phyloP scores from a whole-genome alignment of 2,888 invertebrate genomes.

The Melangyna quadrimaculata region DNA sequence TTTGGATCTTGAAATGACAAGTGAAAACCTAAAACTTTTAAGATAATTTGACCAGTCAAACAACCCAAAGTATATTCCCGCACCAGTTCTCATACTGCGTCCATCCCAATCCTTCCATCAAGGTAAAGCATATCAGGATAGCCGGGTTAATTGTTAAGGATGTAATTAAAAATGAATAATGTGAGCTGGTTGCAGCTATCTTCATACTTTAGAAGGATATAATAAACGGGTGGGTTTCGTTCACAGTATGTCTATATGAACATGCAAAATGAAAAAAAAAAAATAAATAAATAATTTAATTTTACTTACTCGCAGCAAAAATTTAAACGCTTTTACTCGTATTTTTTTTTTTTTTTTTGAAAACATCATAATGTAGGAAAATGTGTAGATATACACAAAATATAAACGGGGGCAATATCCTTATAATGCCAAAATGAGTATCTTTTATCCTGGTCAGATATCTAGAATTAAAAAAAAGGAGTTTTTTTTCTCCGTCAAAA shows the following conservation, averaged over 20 bases:
- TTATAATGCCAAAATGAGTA: slow-evolving; percentile 53
- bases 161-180: slow-evolving; percentile 70
- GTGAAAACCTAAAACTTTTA: not conserved
- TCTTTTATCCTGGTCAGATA: slow-evolving; percentile 12
- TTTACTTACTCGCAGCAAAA: slow-evolving; percentile 50
- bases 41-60: not conserved
- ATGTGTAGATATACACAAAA: not conserved
- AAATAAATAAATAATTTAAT: slow-evolving; percentile 66
- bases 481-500: not conserved
- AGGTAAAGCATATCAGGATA: slow-evolving; percentile 48
- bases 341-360: not conserved
- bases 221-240: slow-evolving; percentile 25
- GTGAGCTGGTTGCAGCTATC: slow-evolving; percentile 53
- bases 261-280: slow-evolving; percentile 4
- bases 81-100: not conserved
- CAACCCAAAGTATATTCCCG: not conserved
- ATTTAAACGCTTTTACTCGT: slow-evolving; percentile 53
- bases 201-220: slow-evolving; percentile 29
- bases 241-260: not conserved
- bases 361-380: not conserved
- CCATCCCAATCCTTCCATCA: slow-evolving; percentile 52
- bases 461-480: slow-evolving; percentile 3
- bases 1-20: no score
- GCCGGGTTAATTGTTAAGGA: slow-evolving; percentile 66
- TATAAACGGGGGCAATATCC: slow-evolving; percentile 40